Conservation (phyloP, 2,113 vertebrate species). For the Zosterops lateralis region DNA sequence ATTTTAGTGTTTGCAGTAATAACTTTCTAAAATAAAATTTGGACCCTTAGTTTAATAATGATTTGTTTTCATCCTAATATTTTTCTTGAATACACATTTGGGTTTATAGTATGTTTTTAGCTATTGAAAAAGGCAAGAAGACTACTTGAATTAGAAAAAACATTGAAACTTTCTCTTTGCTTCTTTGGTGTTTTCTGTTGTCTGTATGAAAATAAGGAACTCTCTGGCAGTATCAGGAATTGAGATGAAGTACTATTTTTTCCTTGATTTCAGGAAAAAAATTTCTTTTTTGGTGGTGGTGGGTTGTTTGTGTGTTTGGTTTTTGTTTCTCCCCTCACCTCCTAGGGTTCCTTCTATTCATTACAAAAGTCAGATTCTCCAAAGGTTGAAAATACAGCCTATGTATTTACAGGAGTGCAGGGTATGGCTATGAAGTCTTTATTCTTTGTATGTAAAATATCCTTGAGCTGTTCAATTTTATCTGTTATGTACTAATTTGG, state of each 20-base stretch:
- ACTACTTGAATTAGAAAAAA: neutral
- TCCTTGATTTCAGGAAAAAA: neutral
- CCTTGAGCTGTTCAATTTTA: neutral
- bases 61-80: neutral
- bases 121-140: neutral
- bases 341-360: neutral
- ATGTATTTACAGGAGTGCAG: neutral
- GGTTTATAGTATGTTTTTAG: neutral
- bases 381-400: neutral
- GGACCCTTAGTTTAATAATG: neutral
- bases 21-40: conserved; percentile 20
- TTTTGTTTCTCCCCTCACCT: neutral
- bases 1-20: conserved; percentile 4
- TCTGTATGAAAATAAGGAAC: neutral
- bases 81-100: neutral
- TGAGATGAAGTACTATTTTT: neutral
- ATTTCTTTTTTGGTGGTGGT: neutral
- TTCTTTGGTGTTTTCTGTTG: neutral
- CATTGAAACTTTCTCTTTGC: neutral
- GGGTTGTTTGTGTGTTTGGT: neutral
- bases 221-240: neutral
- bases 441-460: neutral
- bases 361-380: neutral
- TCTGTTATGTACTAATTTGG: neutral
- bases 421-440: neutral